Conservation (phyloP, 1,140 invertebrate genomes). For the Lordiphosa mommai region DNA sequence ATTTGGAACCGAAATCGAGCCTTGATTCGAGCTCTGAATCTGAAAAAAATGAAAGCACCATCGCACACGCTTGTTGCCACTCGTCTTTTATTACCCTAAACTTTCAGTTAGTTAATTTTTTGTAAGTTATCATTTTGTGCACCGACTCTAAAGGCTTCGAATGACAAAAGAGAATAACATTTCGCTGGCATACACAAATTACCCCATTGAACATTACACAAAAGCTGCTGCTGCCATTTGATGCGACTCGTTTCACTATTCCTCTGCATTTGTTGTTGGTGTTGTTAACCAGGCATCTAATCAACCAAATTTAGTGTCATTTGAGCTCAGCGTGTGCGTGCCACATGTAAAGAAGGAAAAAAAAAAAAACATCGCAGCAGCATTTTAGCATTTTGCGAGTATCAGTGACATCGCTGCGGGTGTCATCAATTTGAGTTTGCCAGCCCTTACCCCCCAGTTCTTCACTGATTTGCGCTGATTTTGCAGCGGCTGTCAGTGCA, state of each 20-base stretch:
- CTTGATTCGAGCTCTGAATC: too few relatives aligned
- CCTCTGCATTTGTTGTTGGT: neutral
- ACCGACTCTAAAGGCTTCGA: too few relatives aligned
- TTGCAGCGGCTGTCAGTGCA: slow-evolving; percentile 39
- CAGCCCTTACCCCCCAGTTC: slow-evolving; percentile 12
- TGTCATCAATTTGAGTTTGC: slow-evolving; percentile 74
- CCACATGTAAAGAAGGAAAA: slow-evolving; percentile 51
- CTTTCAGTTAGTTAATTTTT: too few relatives aligned
- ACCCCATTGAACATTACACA: slow-evolving; percentile 2
- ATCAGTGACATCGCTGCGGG: slow-evolving; percentile 51
- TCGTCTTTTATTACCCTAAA: too few relatives aligned
- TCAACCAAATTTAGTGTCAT: slow-evolving; percentile 74
- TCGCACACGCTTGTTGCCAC: too few relatives aligned
- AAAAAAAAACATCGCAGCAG: neutral
- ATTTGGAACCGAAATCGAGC: too few relatives aligned
- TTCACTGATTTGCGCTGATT: slow-evolving; percentile 62
- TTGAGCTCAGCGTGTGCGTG: slow-evolving; percentile 53
- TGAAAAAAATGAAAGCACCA: too few relatives aligned
- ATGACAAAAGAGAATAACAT: too few relatives aligned
- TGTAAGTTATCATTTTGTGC: too few relatives aligned
- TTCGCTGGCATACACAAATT: too few relatives aligned
- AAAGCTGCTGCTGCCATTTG: slow-evolving; percentile 1
- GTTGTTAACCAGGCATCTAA: slow-evolving; percentile 48
- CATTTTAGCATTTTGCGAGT: slow-evolving; percentile 23
- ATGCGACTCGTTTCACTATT: neutral